Evolutionary conservation across 2,113 vertebrate genomes (phyloP).

Genomic region (Peromyscus polionotus): DNA sequence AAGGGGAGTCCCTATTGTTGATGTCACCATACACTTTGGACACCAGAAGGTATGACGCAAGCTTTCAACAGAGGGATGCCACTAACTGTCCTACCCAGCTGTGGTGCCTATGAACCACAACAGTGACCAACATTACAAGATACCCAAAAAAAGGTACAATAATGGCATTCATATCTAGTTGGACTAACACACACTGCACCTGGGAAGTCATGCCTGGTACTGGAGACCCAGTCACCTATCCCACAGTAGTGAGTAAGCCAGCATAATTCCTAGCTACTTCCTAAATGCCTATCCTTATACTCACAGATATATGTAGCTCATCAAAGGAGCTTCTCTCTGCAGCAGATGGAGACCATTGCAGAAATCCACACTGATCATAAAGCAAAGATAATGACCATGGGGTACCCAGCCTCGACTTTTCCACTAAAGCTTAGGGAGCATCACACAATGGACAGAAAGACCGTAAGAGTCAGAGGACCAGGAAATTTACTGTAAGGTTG

Average conservation of each 20-base stretch:
- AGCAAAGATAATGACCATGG: neutral
- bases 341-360: neutral
- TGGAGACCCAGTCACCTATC: neutral
- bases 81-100: neutral
- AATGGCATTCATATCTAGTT: no score
- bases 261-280: neutral
- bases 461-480: neutral
- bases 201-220: neutral
- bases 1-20: neutral
- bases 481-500: neutral
- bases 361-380: neutral
- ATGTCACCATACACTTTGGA: neutral
- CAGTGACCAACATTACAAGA: neutral
- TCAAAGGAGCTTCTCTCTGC: neutral
- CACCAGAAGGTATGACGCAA: neutral
- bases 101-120: neutral
- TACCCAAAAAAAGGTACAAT: neutral
- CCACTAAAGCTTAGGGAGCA: neutral
- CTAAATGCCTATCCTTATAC: neutral
- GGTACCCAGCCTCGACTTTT: neutral
- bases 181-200: neutral
- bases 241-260: neutral
- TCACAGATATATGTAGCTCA: neutral
- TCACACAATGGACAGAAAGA: neutral
- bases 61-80: neutral